Percentiles rank a stretch among this genome's conserved stretches.
Evolutionary conservation across 2,797 vertebrate species (phyloP).

Genomic region (Hydrophis major): DNA sequence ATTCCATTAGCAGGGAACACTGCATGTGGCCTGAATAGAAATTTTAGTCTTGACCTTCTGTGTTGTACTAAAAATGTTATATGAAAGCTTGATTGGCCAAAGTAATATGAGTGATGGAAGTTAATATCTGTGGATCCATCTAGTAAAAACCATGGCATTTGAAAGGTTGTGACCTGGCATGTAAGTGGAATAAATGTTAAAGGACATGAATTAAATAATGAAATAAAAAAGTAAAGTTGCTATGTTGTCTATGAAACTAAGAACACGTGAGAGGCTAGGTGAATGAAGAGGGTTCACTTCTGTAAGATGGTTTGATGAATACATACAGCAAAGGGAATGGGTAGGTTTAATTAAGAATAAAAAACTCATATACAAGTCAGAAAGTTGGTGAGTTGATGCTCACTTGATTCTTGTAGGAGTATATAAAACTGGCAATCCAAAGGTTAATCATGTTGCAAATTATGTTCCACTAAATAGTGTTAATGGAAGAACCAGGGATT

Average conservation of each 20-base stretch:
- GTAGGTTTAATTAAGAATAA: background rate
- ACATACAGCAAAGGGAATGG: background rate
- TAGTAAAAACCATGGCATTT: background rate
- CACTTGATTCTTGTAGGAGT: background rate
- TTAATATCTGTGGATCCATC: background rate
- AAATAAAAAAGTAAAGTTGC: background rate
- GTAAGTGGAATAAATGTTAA: background rate
- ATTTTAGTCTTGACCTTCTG: background rate
- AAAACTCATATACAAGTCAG: background rate
- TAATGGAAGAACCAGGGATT: background rate
- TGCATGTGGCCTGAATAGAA: background rate
- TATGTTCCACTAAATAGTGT: background rate
- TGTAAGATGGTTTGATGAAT: background rate
- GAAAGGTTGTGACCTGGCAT: background rate
- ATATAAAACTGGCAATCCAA: background rate
- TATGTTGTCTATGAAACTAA: background rate
- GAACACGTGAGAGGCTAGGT: background rate
- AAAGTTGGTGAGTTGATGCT: background rate
- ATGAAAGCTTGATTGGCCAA: background rate
- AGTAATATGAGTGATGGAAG: background rate
- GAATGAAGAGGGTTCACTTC: background rate
- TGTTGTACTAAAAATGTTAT: background rate
- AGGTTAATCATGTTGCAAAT: background rate
- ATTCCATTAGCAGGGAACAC: background rate
- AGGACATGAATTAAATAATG: background rate